A percentile compares a stretch with the other conserved stretches of the same genome.
Evolutionary conservation across 2,888 invertebrate genomes (phyloP).

Genomic region (Drosophila incognita): DNA sequence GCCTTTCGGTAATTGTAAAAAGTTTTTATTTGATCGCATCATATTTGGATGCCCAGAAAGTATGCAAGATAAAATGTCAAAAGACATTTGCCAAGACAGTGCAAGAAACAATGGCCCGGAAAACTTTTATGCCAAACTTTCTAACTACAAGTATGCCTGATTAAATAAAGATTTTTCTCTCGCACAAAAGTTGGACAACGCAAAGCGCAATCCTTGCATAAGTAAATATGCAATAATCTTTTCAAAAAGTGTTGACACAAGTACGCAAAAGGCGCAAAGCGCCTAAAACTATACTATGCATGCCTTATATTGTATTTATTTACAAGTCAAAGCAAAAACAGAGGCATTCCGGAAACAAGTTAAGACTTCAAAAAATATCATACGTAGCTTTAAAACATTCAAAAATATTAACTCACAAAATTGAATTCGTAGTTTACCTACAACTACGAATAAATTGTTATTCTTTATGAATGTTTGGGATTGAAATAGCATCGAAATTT

Average conservation of each 20-base stretch:
- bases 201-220: constrained; percentile 43
- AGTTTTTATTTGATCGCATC: constrained; percentile 80
- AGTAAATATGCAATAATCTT: constrained; percentile 65
- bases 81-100: constrained; percentile 58
- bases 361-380: neutral
- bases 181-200: constrained; percentile 50
- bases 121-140: constrained; percentile 65
- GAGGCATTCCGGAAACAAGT: neutral
- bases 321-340: neutral
- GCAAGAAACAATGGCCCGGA: constrained; percentile 63
- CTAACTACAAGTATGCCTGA: constrained; percentile 69
- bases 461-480: neutral
- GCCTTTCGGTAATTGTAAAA: constrained; percentile 52
- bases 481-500: neutral
- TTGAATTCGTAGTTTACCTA: neutral
- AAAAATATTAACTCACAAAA: neutral
- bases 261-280: constrained; percentile 25
- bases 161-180: constrained; percentile 77
- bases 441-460: neutral
- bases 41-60: constrained; percentile 46
- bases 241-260: constrained; percentile 55
- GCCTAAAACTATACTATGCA: constrained; percentile 35
- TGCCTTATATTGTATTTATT: constrained; percentile 29
- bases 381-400: neutral
- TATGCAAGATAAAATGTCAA: constrained; percentile 66